Base-by-base conservation (phyloP, 2,888 invertebrate species). In the Kuschelorhynchus macadamiae region DNA sequence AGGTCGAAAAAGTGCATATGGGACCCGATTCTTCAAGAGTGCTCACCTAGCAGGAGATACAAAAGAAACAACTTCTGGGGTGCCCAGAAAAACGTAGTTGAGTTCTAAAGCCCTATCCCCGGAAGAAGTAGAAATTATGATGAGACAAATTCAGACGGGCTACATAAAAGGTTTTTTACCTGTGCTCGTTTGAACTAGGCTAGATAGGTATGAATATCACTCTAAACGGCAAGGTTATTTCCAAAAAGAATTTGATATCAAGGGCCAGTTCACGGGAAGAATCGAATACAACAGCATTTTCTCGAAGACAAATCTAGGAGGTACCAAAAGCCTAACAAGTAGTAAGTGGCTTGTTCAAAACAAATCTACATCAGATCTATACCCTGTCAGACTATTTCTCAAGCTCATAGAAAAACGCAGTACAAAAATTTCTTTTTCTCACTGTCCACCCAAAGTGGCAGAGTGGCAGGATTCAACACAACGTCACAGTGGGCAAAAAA, bases 311-410 rank as follows among this genome's bases (percentile, higher is more conserved):
- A 2, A 21, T 16, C 1, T 1, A 49, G 49, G 30, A 25, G 30
- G 49, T 9, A 5, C 49, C 20, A 49, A 25, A 25, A 12, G 49
- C 5, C 25, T 49, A 14, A 21, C 30, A 49, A 25, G 16, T 3
- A 49, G 49, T 14, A 49, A 49, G 25, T 49, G 1, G 49, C 25
- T 21, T 25, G 49, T 49, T 1, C 1, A 21, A 49, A 49, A 49
- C 21, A 25, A n/a, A n/a, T n/a, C n/a, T n/a, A n/a, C 30, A 16
- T 21, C 49, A 49, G 25, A 49, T 8, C 8, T 1, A 20, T n/a
- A 25, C 21, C n/a, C n/a, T 39, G 41, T 39, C 7, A 39, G 41
- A 2, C n/a, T 39, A 3, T 39, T 39, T n/a, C n/a, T 5, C 5
- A 39, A 39, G 16, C n/a, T 39, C 7, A 3, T 39, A n/a, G 4